Evolutionary conservation across 2,888 invertebrate species (phyloP), one percentile per base, ranked within the genome.

Genomic region (Stictocephala bisonia): DNA sequence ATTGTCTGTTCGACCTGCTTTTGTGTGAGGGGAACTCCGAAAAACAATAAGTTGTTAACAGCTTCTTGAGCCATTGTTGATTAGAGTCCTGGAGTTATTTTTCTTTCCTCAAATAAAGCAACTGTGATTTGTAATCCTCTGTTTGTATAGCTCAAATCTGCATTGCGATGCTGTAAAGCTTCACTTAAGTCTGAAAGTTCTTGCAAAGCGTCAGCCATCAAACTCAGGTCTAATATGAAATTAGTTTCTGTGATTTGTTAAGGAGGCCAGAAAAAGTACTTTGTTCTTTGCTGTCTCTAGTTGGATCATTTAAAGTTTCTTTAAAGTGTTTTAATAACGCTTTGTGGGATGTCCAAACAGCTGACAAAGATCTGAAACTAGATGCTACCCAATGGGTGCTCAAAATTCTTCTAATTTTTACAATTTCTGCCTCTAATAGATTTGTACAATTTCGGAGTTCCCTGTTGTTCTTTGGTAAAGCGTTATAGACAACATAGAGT

Each of bases 201-300:
- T 18, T 64, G 40, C 35, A 64, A 64, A 40, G 64, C 64, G 20
- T 64, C 64, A 35, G 64, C 64, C 64, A 64, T 40, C 18, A 35
- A 40, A 4, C 11, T 11, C 18, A 48, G 11, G 64, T 64, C 41
- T 40, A 64, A 4, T 22, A 40, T 64, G 64, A 40, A 35, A 40
- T 9, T 64, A 6, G 22, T 64, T 35, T 40, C 64, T 22, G 64
- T 64, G 20, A 48, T 15, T n/a, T n/a, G n/a, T 20, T 20, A 4
- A 3, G 4, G 4, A 20, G 50, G 50, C 20, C 50, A 18, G n/a
- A 18, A 3, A 20, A n/a, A n/a, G n/a, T n/a, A n/a, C n/a, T n/a
- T n/a, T n/a, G n/a, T n/a, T n/a, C n/a, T n/a, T n/a, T n/a, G n/a
- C n/a, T n/a, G n/a, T n/a, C n/a, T n/a, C n/a, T n/a, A n/a, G n/a